Evolutionary conservation across 2,113 vertebrate genomes (phyloP).

Genomic region (Aegotheles bennettii): DNA sequence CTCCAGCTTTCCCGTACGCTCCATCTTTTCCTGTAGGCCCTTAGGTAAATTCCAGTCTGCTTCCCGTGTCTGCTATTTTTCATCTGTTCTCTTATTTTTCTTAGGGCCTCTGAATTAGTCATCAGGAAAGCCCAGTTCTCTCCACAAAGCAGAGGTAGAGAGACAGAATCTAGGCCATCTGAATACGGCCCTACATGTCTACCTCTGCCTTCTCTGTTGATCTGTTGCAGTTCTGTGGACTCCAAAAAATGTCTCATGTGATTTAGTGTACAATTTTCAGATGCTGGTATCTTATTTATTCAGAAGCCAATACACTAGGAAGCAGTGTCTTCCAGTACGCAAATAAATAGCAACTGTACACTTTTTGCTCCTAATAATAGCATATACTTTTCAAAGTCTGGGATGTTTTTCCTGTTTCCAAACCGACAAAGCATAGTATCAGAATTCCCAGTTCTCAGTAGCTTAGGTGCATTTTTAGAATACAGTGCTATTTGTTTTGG

Average conservation of each 20-base stretch:
- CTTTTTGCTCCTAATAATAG: background rate
- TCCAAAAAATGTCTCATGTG: background rate
- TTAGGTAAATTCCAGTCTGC: background rate
- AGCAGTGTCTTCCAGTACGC: background rate
- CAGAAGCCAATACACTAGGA: background rate
- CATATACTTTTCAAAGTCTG: background rate
- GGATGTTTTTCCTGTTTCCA: background rate
- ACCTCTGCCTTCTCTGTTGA: background rate
- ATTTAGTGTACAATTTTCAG: background rate
- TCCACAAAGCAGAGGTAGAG: background rate
- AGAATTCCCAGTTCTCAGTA: background rate
- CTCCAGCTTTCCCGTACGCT: too few species aligned
- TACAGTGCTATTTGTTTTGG: too few species aligned
- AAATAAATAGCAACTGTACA: background rate
- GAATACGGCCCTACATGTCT: background rate
- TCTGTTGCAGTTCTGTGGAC: background rate
- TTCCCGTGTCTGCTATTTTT: background rate
- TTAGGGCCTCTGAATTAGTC: background rate
- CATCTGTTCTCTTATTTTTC: background rate
- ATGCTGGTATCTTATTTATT: background rate
- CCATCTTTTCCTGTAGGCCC: too few species aligned
- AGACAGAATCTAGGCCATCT: background rate
- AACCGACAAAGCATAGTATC: background rate
- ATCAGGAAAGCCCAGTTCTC: background rate
- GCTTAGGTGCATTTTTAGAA: background rate